Evolutionary conservation across 2,888 invertebrate species (phyloP), one percentile per base, ranked within the genome.

Genomic region (Teinopalpus imperialis): DNA sequence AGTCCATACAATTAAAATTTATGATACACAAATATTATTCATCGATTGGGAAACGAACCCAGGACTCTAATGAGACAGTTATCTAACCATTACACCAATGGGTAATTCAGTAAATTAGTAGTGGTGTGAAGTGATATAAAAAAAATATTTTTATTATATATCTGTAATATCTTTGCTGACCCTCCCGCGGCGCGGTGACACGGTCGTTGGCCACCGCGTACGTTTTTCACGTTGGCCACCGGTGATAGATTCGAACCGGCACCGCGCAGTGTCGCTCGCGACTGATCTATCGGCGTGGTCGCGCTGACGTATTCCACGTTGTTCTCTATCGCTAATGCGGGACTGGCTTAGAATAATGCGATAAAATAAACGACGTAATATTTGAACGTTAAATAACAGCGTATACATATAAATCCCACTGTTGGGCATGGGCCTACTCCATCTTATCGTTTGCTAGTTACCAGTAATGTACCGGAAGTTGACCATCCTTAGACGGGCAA

Each of bases 141-240:
- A 10, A 16, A 32, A 8, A 21, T 48, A n/a, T 34, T 24, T 12
- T 27, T 31, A 12, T 16, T n/a, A 2, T n/a, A 7, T 4, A 13
- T 18, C 3, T 5, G 10, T 9, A 51, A 34, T 46, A 41, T 49
- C 43, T 42, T 20, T 57, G 55, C 42, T 40, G 30, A 39, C 62
- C 21, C 45, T 62, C 49, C 54, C 12, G 2, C 39, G 44, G 34
- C 48, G 48, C 52, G 51, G 57, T 53, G 59, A 58, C 60, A 59
- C 59, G 59, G 59, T 51, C 54, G 65, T 57, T 59, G 57, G 52
- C 53, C 59, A 57, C 52, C 43, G 50, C 51, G 55, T 42, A 53
- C 61, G 59, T 62, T 63, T 63, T 62, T 63, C 63, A 62, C 59
- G 50, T 41, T 37, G 49, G 39, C 52, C 57, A 45, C 43, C 34